Base-by-base conservation (phyloP, 2,113 vertebrate genomes). In the Grammomys dolichurus region DNA sequence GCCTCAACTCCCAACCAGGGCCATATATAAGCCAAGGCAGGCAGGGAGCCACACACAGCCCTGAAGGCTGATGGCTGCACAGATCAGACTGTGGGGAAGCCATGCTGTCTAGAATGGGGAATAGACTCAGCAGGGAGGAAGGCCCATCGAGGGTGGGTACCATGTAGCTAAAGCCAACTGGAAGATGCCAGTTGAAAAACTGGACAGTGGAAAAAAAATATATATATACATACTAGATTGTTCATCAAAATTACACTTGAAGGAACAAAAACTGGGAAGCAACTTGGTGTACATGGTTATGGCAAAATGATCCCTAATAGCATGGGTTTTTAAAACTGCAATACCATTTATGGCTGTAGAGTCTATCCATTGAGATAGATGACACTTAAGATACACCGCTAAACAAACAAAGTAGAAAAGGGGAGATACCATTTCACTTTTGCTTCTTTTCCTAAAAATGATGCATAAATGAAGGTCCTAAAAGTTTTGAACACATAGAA, bases 361-460 rank as follows among this genome's bases (percentile, higher is more conserved):
- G 76, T 43, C 13, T 24, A 72, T 4, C 56, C 54, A n/a, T 33
- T 56, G 58, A 75, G 20, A 80, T 24, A 5, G 48, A 86, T 1
- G 2, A 69, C 69, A 60, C 63, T 93, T 87, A 93, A 94, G 28
- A 70, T 20, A 43, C 0, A 77, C 46, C 67, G 24, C 81, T 78
- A 87, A 90, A 48, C 48, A 87, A 84, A 73, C 75, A 77, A 28
- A 78, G 24, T 60, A 46, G 54, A 91, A 94, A 95, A 78, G 16
- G 67, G 20, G 20, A 63, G 10, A 48, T 48, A 20, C 85, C 43
- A 56, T 67, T 88, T 82, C 60, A 10, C 3, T 81, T 96, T 80
- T 58, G 36, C 56, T 82, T 60, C 36, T 82, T 78, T 46, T 20
- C 84, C 28, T 78, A 46, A 87, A 67, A 26, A 56, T 56, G 63